phyloP scores from a whole-genome alignment of 1,140 invertebrate genomes.

The Drosophila baimaii region DNA sequence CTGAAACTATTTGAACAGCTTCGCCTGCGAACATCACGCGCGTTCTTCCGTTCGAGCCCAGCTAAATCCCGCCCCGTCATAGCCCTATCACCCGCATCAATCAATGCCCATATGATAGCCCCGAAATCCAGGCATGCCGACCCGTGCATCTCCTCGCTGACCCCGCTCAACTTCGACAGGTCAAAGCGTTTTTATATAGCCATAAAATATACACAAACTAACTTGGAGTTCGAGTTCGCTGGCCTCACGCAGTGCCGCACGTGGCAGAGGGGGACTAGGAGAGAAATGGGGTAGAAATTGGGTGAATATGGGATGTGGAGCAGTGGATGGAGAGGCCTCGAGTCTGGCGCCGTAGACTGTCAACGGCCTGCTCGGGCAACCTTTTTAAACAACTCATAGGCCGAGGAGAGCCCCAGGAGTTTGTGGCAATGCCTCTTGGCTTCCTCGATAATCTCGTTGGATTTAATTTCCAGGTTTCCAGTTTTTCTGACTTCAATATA shows the following conservation, averaged over 20 bases:
- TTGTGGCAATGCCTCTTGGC: neutral
- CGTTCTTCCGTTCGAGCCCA: neutral
- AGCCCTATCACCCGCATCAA: constrained; percentile 46
- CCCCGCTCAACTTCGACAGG: constrained; percentile 62
- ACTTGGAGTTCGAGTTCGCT: constrained; percentile 34
- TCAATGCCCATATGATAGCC: constrained; percentile 71
- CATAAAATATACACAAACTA: constrained; percentile 74
- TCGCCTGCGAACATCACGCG: neutral
- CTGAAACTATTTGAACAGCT: constrained; percentile 56
- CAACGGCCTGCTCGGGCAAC: constrained; percentile 65
- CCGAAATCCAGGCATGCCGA: constrained; percentile 52
- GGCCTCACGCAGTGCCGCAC: constrained; percentile 39
- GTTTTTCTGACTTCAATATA: no score
- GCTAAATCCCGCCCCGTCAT: constrained; percentile 9
- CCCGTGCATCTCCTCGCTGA: constrained; percentile 54
- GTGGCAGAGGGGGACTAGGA: constrained; percentile 12
- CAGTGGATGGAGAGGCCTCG: neutral
- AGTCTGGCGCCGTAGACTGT: constrained; percentile 61
- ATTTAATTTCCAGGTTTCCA: no score
- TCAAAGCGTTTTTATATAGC: constrained; percentile 73
- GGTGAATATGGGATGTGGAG: constrained; percentile 7
- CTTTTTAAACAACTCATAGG: constrained; percentile 53
- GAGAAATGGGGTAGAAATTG: neutral
- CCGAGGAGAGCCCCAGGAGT: constrained; percentile 28
- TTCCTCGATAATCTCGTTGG: neutral